These are phyloP conservation scores for Lacanobia wlatinum DNA, from an alignment of 2,888 invertebrate genomes.

Conservation along the genomic window DNA sequence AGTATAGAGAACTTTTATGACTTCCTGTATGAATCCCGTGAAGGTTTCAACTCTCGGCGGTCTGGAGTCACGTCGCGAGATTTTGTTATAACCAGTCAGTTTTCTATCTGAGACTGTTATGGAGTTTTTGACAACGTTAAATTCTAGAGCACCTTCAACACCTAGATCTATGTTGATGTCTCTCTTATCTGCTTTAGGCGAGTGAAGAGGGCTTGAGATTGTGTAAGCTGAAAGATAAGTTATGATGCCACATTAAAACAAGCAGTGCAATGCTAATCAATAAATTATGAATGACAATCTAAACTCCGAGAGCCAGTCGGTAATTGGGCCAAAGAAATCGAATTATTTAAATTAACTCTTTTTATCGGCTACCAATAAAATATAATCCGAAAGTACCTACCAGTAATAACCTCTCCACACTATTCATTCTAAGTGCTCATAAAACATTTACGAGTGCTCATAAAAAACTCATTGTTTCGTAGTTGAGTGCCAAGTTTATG, in stretches of 20 bases:
- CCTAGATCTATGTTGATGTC: too few species aligned
- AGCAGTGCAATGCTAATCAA: not conserved
- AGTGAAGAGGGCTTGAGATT: too few species aligned
- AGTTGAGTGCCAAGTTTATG: accelerated
- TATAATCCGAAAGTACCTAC: conserved; percentile 2
- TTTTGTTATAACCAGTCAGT: too few species aligned
- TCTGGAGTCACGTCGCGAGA: not conserved
- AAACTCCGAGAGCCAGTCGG: not conserved
- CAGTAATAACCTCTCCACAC: conserved; percentile 36
- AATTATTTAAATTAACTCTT: too few species aligned
- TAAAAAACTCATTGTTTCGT: conserved; percentile 23
- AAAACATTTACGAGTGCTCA: conserved; percentile 49
- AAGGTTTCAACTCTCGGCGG: not conserved
- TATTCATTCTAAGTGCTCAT: conserved; percentile 42
- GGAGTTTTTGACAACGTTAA: too few species aligned
- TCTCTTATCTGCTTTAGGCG: too few species aligned
- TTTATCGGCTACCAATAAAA: too few species aligned
- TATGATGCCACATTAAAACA: not conserved
- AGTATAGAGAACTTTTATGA: not conserved
- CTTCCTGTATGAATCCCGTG: not conserved
- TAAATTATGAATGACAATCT: not conserved
- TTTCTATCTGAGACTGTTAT: too few species aligned
- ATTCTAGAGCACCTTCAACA: too few species aligned
- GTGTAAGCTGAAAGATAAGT: too few species aligned
- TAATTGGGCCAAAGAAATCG: conserved; percentile 23